These are phyloP conservation scores for Apotomis capreana DNA, from an alignment of 2,888 invertebrate species.

Conservation along the genomic window DNA sequence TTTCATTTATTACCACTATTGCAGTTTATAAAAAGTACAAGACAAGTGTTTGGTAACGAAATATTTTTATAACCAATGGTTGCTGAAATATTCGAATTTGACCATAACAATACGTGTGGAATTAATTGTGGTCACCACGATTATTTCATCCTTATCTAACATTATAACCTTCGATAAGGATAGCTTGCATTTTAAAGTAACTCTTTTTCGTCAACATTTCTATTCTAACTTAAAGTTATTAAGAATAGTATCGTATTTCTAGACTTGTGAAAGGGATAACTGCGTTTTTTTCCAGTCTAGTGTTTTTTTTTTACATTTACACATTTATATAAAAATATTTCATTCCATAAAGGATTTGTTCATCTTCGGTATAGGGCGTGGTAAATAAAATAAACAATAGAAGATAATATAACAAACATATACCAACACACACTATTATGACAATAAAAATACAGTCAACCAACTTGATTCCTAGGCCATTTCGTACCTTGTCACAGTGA, in stretches of 20 bases:
- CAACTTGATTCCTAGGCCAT: too few relatives aligned
- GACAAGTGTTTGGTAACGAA: background rate
- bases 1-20: slow-evolving; percentile 34
- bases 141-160: too few relatives aligned
- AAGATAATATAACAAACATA: slow-evolving; percentile 25
- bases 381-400: slow-evolving; percentile 18
- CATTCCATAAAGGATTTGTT: slow-evolving; percentile 21
- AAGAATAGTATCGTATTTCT: too few relatives aligned
- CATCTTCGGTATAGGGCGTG: background rate
- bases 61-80: background rate
- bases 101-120: background rate
- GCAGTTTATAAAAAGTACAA: slow-evolving; percentile 32
- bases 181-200: too few relatives aligned
- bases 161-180: too few relatives aligned
- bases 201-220: too few relatives aligned
- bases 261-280: too few relatives aligned
- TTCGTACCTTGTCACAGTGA: too few relatives aligned
- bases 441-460: background rate
- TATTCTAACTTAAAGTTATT: too few relatives aligned
- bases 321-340: slow-evolving; percentile 13
- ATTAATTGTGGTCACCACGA: background rate
- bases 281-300: too few relatives aligned
- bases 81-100: background rate
- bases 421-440: slow-evolving; percentile 29
- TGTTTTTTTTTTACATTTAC: too few relatives aligned